phyloP scores from a whole-genome alignment of 2,888 invertebrate genomes.

The Papilio gigon region DNA sequence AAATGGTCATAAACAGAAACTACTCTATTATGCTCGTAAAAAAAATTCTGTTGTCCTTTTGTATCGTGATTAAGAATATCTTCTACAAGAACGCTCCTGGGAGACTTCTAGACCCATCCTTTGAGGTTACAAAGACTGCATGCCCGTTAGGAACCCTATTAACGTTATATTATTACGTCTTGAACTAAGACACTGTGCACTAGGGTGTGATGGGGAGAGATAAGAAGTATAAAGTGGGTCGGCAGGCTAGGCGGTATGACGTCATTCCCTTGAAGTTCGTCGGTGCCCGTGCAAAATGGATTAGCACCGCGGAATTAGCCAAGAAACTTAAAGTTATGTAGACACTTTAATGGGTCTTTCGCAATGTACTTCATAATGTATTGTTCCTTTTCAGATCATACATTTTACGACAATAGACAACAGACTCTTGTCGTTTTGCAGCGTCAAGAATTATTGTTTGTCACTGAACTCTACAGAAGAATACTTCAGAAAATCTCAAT shows the following conservation, averaged over 20 bases:
- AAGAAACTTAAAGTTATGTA: constrained; percentile 11
- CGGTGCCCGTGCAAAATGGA: constrained; percentile 26
- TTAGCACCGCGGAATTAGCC: constrained; percentile 10
- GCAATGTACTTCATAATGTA: not conserved
- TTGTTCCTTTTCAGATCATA: not conserved
- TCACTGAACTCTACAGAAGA: not conserved
- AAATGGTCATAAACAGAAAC: not conserved
- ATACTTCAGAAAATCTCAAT: not conserved
- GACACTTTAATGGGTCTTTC: not conserved
- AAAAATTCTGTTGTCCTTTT: not conserved
- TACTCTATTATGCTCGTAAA: not conserved
- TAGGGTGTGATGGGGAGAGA: constrained; percentile 13
- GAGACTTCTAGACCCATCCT: not conserved
- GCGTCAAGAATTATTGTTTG: not conserved
- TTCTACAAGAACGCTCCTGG: not conserved
- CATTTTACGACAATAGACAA: not conserved
- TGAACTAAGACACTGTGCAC: not conserved
- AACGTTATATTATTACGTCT: not conserved
- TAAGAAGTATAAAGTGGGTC: constrained; percentile 31
- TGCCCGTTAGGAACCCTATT: not conserved
- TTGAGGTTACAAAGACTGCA: not conserved
- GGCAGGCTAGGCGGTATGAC: constrained; percentile 21
- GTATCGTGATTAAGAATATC: not conserved
- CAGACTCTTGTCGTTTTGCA: not conserved
- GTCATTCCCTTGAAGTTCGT: constrained; percentile 24